Evolutionary conservation across 1,140 invertebrate genomes (phyloP).

Genomic region (Aphelinus certus): DNA sequence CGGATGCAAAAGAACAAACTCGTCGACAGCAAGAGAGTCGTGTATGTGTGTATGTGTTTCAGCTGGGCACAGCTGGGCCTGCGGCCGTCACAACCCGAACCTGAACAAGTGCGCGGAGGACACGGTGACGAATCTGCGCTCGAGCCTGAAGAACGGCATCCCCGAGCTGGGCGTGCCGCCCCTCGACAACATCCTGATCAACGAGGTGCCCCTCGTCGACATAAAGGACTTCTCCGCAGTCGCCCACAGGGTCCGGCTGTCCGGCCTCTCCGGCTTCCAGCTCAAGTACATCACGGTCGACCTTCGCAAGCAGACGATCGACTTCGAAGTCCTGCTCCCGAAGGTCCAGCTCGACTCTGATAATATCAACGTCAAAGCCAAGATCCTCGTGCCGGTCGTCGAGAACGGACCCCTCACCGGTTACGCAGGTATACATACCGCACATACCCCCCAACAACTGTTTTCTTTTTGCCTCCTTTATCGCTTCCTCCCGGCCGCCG

Average conservation of each 20-base stretch:
- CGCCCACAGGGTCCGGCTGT: slow-evolving; percentile 65
- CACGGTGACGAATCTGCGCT: slow-evolving; percentile 66
- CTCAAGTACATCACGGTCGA: slow-evolving; percentile 66
- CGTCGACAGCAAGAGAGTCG: too few species aligned
- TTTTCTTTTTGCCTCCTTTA: too few species aligned
- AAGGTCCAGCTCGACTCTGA: slow-evolving; percentile 65
- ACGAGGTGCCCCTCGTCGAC: slow-evolving; percentile 59
- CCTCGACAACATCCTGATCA: slow-evolving; percentile 70
- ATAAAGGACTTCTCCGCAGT: slow-evolving; percentile 60
- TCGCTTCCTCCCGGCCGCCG: too few species aligned
- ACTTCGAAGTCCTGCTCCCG: slow-evolving; percentile 62
- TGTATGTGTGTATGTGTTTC: too few species aligned
- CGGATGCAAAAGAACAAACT: too few species aligned
- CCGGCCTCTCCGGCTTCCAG: slow-evolving; percentile 65
- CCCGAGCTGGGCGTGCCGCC: slow-evolving; percentile 72
- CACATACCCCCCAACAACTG: too few species aligned
- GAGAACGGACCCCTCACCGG: slow-evolving; percentile 52
- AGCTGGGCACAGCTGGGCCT: slow-evolving; percentile 46
- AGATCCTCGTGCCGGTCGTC: slow-evolving; percentile 62
- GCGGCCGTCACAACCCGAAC: slow-evolving; percentile 70
- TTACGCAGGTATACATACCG: too few species aligned
- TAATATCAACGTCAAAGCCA: slow-evolving; percentile 67
- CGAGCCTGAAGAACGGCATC: slow-evolving; percentile 68
- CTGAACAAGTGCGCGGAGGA: slow-evolving; percentile 69
- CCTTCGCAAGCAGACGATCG: slow-evolving; percentile 63